These are phyloP conservation scores for Intellagama lesueurii DNA, from an alignment of 2,797 vertebrate species.

Conservation along the genomic window DNA sequence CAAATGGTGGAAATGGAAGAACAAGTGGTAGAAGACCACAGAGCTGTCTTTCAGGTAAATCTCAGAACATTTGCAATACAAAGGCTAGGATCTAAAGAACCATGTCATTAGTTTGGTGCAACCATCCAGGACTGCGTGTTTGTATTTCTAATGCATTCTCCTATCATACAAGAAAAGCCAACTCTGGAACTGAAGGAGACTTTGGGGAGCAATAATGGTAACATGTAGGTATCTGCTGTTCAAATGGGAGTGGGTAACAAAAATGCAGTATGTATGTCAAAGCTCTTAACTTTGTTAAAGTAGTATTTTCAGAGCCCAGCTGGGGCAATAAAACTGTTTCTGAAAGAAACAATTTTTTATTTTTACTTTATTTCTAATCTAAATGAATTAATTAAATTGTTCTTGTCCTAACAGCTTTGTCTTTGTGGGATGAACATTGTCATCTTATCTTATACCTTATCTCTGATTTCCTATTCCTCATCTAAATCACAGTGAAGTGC, in stretches of 20 bases:
- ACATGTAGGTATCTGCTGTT: neutral
- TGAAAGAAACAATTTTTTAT: neutral
- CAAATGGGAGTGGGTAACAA: neutral
- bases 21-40: slow-evolving; percentile 96
- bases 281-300: neutral
- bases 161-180: neutral
- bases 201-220: neutral
- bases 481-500: neutral
- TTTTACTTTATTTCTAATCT: neutral
- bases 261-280: neutral
- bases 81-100: neutral
- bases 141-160: neutral
- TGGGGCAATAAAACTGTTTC: neutral
- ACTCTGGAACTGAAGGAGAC: neutral
- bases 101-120: neutral
- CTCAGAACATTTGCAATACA: neutral
- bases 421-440: neutral
- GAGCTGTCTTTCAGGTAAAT: slow-evolving; percentile 93
- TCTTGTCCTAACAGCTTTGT: neutral
- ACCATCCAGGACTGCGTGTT: too few species aligned
- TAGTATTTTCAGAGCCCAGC: neutral
- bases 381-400: neutral
- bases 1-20: slow-evolving; percentile 99
- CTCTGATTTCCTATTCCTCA: neutral
- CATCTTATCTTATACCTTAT: neutral